Evolutionary conservation across 92 coral and sea anemone species (phyloP).

Genomic region (Phenganax marumi): DNA sequence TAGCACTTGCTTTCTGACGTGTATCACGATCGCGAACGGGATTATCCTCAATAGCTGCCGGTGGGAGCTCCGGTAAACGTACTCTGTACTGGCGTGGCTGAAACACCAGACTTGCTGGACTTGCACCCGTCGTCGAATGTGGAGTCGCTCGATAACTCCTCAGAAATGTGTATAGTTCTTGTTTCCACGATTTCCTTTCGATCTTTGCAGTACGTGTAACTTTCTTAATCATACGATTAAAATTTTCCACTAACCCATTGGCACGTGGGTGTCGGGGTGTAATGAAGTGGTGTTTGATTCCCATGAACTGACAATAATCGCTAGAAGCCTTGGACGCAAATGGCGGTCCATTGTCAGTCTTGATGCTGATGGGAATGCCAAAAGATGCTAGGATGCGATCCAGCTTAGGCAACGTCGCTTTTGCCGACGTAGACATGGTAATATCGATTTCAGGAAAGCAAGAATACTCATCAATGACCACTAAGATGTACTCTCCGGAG

Average conservation of each 20-base stretch:
- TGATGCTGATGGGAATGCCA: conserved; percentile 39
- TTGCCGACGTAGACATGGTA: conserved; percentile 19
- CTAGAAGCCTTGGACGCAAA: conserved; percentile 50
- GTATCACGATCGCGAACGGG: conserved; percentile 29
- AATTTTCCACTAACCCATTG: conserved; percentile 53
- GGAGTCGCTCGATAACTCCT: conserved; percentile 8
- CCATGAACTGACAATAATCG: conserved; percentile 40
- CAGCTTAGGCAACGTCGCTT: conserved; percentile 42
- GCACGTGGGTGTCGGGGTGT: conserved; percentile 61
- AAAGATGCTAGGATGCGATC: conserved; percentile 50
- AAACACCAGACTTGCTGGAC: conserved; percentile 8
- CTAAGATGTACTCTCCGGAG: conserved; percentile 30
- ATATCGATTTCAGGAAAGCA: conserved; percentile 23
- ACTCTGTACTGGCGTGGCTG: conserved; percentile 47
- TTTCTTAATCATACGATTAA: conserved; percentile 32
- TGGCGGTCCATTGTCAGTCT: conserved; percentile 59
- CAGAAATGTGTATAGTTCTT: conserved; percentile 14
- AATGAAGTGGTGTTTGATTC: conserved; percentile 52
- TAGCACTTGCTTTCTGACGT: conserved; percentile 54
- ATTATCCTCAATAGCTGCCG: neutral
- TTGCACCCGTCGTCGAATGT: neutral
- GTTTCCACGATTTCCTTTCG: conserved; percentile 20
- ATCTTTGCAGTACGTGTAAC: conserved; percentile 25
- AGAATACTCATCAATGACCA: conserved; percentile 42
- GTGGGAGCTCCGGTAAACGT: conserved; percentile 51